These are phyloP conservation scores for Indicator maculatus DNA, from an alignment of 2,113 vertebrate genomes.

Conservation along the genomic window DNA sequence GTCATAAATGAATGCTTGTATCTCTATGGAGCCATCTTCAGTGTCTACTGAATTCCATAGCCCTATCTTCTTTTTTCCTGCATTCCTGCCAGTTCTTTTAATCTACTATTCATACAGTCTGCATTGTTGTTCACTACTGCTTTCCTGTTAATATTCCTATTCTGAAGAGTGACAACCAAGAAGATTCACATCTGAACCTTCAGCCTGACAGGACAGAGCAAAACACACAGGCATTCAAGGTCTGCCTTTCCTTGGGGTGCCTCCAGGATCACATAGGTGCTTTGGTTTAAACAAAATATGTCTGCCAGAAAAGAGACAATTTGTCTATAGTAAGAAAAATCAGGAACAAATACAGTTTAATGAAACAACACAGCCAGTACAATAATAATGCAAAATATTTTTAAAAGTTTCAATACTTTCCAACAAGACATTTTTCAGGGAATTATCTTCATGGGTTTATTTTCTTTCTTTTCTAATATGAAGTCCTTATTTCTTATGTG, in stretches of 20 bases:
- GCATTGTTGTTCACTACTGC: not conserved
- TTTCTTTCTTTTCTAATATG: not conserved
- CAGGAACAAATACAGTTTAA: not conserved
- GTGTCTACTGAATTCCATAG: not conserved
- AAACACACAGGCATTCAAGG: not conserved
- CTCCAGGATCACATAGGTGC: not conserved
- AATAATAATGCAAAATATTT: not conserved
- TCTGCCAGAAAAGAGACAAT: not conserved
- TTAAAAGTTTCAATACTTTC: not conserved
- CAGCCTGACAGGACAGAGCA: not conserved
- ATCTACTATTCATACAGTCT: not conserved
- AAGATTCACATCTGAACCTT: not conserved
- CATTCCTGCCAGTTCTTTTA: not conserved
- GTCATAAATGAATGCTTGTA: not conserved
- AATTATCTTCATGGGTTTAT: not conserved
- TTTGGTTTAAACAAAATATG: not conserved
- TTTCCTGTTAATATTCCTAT: not conserved
- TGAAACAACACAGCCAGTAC: not conserved
- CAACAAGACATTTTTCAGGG: not conserved
- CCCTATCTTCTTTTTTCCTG: not conserved
- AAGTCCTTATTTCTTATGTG: slow-evolving; percentile 13
- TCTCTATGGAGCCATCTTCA: not conserved
- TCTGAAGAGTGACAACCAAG: not conserved
- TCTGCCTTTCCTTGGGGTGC: not conserved
- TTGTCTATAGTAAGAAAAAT: not conserved